Evolutionary conservation across 2,113 vertebrate genomes (phyloP), one percentile per base, ranked within the genome.

Genomic region (Eulemur rufifrons): DNA sequence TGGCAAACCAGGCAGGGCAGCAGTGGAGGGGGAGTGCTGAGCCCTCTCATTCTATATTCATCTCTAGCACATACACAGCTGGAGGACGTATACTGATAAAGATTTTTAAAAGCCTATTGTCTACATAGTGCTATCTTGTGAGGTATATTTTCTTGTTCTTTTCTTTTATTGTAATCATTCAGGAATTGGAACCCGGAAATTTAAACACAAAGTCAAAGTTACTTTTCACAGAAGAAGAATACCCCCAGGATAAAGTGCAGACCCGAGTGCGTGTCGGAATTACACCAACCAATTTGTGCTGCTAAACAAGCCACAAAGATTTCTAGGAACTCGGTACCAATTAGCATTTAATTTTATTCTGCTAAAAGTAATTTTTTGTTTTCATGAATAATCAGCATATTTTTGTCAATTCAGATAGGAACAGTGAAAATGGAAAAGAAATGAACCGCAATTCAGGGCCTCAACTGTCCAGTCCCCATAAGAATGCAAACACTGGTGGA

Each of bases 191-290:
- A 92, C 13, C 45, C 17, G 29, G 42, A 89, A 77, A 63, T 91
- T 89, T 68, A 92, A 95, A 84, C 10, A 84, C 37, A 78, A 81
- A 92, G n/a, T 84, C 64, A 94, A 73, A 71, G 45, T 69, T 47
- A 83, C 29, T 73, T 86, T 91, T 88, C 52, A 73, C 47, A 74
- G 15, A 39, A 20, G 12, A 89, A 71, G 59, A 92, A 61, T 25
- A n/a, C 1, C 14, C 29, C 29, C 54, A 86, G 42, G 32, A 69
- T 54, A 66, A 88, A 85, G 39, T 1, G 64, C 63, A 96, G 14
- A 64, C 14, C 37, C 66, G 37, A 27, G 0, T 64, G 42, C 52
- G 45, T 47, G 10, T 82, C 59, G 91, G 54, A 81, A 82, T 93
- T 81, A 47, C 21, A 82, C 42, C 59, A 77, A 93, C 27, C 21